Base-by-base conservation (phyloP, 2,797 vertebrate species). In the Rhinella marina region DNA sequence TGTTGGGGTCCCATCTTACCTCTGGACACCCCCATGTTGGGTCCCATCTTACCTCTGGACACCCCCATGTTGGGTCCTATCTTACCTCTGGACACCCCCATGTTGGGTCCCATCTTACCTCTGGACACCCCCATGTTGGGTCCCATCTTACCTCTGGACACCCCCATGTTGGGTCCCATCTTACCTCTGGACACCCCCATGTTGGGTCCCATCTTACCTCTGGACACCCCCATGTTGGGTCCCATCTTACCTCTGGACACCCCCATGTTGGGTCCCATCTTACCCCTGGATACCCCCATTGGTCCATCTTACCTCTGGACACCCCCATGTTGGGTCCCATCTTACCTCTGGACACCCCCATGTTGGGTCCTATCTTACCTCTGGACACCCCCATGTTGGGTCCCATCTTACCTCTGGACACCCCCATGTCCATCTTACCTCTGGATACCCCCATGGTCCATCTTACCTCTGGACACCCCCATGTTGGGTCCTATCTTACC, bases 11-110 rank as follows among this genome's bases (percentile, higher is more conserved):
- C 98, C 96, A 99, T 99, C 93, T 99, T 99, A n/a, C n/a, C n/a
- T n/a, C n/a, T n/a, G n/a, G n/a, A n/a, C n/a, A 41, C 41, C 41
- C 41, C 41, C 41, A 41, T 41, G 41, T 41, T 41, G 90, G 98
- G 97, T 14, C 97, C 98, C 96, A 99, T 99, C 93, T 99, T 99
- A n/a, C n/a, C n/a, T n/a, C n/a, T n/a, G n/a, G n/a, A n/a, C n/a
- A 41, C 41, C 41, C 41, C 41, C 41, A 41, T 41, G 41, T 41
- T 41, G 90, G 98, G 97, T 14, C 97, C 98, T 95, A 99, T 99
- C 93, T 99, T 99, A n/a, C n/a, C n/a, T n/a, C n/a, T n/a, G n/a
- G n/a, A n/a, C n/a, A 41, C 41, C 41, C 41, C 41, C 41, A 41
- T 41, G 41, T 41, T 41, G 90, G 98, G 97, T 14, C 97, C 98